Conservation (phyloP, 2,113 vertebrate species). For the Parotia lawesii region DNA sequence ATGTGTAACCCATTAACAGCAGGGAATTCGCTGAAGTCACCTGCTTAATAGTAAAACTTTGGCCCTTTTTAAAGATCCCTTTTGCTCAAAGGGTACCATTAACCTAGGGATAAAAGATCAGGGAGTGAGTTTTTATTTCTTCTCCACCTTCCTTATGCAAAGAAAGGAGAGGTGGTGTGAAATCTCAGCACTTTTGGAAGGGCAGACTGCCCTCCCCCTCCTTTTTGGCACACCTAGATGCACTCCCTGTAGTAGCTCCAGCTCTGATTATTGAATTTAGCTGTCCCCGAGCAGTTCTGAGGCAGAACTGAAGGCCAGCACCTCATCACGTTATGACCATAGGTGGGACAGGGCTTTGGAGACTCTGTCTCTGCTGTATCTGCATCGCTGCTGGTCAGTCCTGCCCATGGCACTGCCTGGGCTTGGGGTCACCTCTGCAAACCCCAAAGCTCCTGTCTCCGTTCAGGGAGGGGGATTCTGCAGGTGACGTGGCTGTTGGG, state of each 20-base stretch:
- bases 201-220: not conserved
- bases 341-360: not conserved
- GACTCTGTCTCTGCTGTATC: not conserved
- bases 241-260: not conserved
- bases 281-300: not conserved
- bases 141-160: not conserved
- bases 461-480: not conserved
- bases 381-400: not conserved
- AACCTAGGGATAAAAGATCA: not conserved
- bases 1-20: not conserved
- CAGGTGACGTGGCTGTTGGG: not conserved
- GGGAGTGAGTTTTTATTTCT: not conserved
- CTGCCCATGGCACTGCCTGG: not conserved
- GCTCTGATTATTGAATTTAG: not conserved
- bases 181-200: not conserved
- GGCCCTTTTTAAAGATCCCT: not conserved
- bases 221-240: not conserved
- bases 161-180: not conserved
- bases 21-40: not conserved
- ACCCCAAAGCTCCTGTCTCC: not conserved
- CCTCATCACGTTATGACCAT: accelerated
- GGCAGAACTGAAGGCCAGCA: not conserved
- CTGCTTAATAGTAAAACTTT: not conserved
- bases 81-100: slow-evolving; percentile 2
- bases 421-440: not conserved